These are phyloP conservation scores for Harpalus rubripes DNA, from an alignment of 2,888 invertebrate species.

Conservation along the genomic window DNA sequence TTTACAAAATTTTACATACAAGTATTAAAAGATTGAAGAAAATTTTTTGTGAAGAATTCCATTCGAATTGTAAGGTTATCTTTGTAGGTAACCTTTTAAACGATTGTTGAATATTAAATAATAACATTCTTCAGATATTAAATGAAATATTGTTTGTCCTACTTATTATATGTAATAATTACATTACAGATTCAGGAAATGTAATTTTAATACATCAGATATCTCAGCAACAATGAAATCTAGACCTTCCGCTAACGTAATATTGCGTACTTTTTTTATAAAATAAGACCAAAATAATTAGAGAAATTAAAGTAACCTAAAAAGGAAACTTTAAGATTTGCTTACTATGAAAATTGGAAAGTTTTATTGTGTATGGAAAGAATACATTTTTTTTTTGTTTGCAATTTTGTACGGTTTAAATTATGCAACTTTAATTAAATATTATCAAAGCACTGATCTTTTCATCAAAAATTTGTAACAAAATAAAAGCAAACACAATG, in stretches of 20 bases:
- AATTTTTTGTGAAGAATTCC: slow-evolving; percentile 14
- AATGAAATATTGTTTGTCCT: background rate
- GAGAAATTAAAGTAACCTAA: slow-evolving; percentile 34
- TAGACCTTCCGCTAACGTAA: slow-evolving; percentile 33
- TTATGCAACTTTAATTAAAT: slow-evolving; percentile 23
- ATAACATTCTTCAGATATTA: slow-evolving; percentile 10
- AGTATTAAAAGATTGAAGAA: background rate
- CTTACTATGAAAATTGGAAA: slow-evolving; percentile 29
- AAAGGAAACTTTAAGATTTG: slow-evolving; percentile 13
- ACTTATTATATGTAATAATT: slow-evolving; percentile 14
- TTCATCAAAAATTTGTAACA: background rate
- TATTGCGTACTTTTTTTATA: slow-evolving; percentile 26
- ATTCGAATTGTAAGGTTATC: slow-evolving; percentile 19
- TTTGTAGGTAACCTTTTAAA: background rate
- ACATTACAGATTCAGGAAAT: slow-evolving; percentile 20
- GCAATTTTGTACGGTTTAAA: background rate
- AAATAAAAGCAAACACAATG: background rate
- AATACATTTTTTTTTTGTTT: background rate
- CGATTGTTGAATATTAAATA: slow-evolving; percentile 10
- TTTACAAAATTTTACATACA: background rate
- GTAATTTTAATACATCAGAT: slow-evolving; percentile 16
- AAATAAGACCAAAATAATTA: slow-evolving; percentile 30
- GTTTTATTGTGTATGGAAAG: slow-evolving; percentile 5
- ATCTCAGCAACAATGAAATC: slow-evolving; percentile 22
- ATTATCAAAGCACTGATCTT: background rate